Percentiles rank a stretch among this genome's conserved stretches.
These are phyloP conservation scores for Gerris buenoi DNA, from an alignment of 1,140 invertebrate genomes.

Conservation along the genomic window DNA sequence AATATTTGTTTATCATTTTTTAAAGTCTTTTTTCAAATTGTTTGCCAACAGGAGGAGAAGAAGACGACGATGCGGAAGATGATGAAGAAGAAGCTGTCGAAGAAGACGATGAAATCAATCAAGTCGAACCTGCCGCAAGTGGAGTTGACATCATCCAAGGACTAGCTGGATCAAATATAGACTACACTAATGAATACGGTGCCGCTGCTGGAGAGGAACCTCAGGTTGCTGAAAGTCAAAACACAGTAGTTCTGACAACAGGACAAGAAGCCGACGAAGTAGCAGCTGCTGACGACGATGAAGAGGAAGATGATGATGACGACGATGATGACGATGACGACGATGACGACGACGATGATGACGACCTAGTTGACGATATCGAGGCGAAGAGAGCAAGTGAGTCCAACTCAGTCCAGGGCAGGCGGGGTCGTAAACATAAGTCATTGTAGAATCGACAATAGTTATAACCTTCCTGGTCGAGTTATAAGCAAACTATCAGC, in stretches of 20 bases:
- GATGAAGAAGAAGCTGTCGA: conserved; percentile 38
- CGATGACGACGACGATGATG: conserved; percentile 46
- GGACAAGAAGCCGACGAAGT: conserved; percentile 26
- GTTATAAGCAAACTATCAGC: no score
- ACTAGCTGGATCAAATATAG: conserved; percentile 19
- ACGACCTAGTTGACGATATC: conserved; percentile 45
- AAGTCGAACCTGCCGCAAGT: conserved; percentile 14
- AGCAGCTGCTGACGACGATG: conserved; percentile 37
- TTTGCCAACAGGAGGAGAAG: conserved; percentile 21
- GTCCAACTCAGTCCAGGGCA: conserved; percentile 35
- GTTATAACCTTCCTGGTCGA: no score
- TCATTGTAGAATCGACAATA: no score
- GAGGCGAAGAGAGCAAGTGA: conserved; percentile 56
- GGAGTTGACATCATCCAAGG: conserved; percentile 9
- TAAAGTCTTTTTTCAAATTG: no score
- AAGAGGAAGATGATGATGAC: conserved; percentile 48
- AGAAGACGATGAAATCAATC: conserved; percentile 20
- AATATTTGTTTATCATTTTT: no score
- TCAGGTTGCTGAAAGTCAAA: conserved; percentile 21
- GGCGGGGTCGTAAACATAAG: no score
- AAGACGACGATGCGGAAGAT: conserved; percentile 51
- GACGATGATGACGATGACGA: conserved; percentile 60
- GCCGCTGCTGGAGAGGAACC: conserved; percentile 30
- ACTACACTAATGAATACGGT: conserved; percentile 28
- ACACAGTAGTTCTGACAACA: conserved; percentile 29